phyloP scores from a whole-genome alignment of 2,797 vertebrate genomes.

The Ceryle rudis region DNA sequence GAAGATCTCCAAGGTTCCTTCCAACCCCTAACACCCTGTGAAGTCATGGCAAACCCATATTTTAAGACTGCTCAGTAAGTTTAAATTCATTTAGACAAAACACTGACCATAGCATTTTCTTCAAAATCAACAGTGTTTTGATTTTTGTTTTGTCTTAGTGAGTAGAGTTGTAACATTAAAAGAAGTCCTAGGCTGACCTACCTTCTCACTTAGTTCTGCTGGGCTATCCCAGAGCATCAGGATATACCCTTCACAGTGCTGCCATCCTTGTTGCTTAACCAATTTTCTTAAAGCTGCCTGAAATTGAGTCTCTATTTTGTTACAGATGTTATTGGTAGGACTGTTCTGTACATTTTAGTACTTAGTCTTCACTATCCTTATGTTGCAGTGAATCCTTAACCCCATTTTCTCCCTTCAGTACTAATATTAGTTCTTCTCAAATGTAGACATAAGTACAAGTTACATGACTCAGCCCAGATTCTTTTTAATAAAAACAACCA shows the following conservation, averaged over 20 bases:
- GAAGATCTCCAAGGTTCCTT: too few species aligned
- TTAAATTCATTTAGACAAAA: neutral
- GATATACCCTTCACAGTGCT: rapidly evolving
- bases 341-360: neutral
- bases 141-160: neutral
- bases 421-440: neutral
- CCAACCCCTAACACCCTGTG: too few species aligned
- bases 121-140: neutral
- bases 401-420: neutral
- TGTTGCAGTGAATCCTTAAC: neutral
- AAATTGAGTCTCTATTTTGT: neutral
- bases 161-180: neutral
- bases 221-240: neutral
- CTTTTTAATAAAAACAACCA: neutral
- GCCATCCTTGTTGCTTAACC: neutral
- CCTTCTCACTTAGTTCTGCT: neutral
- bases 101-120: rapidly evolving
- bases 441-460: neutral
- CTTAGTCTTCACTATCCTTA: neutral
- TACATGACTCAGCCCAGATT: neutral
- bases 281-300: neutral
- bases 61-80: neutral
- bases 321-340: neutral
- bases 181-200: neutral
- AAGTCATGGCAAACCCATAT: rapidly evolving